Percentiles rank a stretch among this genome's conserved stretches.
phyloP scores from a whole-genome alignment of 2,888 invertebrate species.

The Cancer borealis region DNA sequence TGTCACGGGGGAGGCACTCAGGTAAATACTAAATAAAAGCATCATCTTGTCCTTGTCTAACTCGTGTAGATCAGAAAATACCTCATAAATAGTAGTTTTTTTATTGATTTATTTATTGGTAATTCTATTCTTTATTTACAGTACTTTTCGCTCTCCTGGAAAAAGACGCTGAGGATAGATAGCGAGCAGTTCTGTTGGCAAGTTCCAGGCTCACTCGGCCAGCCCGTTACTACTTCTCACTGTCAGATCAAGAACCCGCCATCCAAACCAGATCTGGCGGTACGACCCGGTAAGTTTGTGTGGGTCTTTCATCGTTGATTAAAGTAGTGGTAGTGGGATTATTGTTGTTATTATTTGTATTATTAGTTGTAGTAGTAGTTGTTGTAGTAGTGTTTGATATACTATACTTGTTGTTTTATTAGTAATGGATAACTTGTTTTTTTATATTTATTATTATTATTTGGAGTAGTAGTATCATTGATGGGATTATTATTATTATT shows the following conservation, averaged over 20 bases:
- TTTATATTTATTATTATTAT: too few relatives aligned
- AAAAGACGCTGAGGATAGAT: conserved; percentile 59
- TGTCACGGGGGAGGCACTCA: conserved; percentile 71
- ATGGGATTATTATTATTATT: too few relatives aligned
- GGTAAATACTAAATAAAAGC: conserved; percentile 42
- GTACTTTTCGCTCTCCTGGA: conserved; percentile 68
- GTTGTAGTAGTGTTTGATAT: too few relatives aligned
- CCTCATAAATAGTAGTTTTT: too few relatives aligned
- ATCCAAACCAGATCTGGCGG: conserved; percentile 63
- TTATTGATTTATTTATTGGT: too few relatives aligned
- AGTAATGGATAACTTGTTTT: too few relatives aligned
- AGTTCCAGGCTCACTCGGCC: neutral
- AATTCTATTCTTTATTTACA: conserved; percentile 30
- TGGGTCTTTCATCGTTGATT: too few relatives aligned
- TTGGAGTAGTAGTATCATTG: too few relatives aligned
- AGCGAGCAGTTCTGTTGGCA: conserved; percentile 75
- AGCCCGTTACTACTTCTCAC: conserved; percentile 50
- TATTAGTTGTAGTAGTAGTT: neutral
- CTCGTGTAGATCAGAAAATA: neutral
- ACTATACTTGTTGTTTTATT: too few relatives aligned
- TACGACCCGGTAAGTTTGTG: conserved; percentile 71
- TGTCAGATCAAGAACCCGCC: conserved; percentile 55
- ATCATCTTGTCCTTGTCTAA: too few relatives aligned
- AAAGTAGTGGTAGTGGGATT: too few relatives aligned
- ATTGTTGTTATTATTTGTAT: neutral